These are phyloP conservation scores for Drosophila neonasuta DNA, from an alignment of 2,888 invertebrate species.

Conservation along the genomic window DNA sequence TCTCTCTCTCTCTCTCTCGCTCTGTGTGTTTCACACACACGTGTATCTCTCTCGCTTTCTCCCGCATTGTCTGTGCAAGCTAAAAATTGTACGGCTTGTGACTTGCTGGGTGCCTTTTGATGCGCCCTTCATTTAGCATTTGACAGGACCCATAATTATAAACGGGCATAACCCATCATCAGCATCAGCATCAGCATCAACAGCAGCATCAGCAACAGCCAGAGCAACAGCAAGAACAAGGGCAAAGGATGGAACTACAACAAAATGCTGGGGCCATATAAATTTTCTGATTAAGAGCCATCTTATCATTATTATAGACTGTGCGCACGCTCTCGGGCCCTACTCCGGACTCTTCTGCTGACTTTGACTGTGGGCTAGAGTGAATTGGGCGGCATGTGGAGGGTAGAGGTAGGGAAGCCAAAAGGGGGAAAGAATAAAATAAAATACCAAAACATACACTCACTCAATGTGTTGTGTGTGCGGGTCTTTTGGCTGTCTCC, in stretches of 20 bases:
- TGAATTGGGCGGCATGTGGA: background rate
- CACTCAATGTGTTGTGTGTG: constrained; percentile 27
- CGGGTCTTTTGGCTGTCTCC: constrained; percentile 19
- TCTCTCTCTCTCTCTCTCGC: background rate
- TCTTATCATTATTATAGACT: constrained; percentile 82
- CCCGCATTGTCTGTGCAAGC: constrained; percentile 13
- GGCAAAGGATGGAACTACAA: constrained; percentile 52
- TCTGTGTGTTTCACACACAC: constrained; percentile 1
- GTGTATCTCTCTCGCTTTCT: background rate
- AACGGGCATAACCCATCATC: constrained; percentile 81
- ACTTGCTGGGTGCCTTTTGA: constrained; percentile 61
- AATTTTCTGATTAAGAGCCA: constrained; percentile 82
- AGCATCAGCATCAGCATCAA: constrained; percentile 51
- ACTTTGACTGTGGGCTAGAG: constrained; percentile 10
- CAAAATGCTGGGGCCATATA: constrained; percentile 79
- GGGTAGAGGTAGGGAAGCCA: constrained; percentile 13
- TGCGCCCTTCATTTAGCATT: constrained; percentile 78
- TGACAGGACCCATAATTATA: constrained; percentile 82
- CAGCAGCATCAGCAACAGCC: constrained; percentile 14
- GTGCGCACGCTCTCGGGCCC: constrained; percentile 72
- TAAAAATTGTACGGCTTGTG: constrained; percentile 65
- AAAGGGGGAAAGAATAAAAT: constrained; percentile 33
- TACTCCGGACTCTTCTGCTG: constrained; percentile 23
- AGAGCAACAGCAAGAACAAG: constrained; percentile 1
- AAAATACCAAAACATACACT: constrained; percentile 61